Percentiles rank a stretch among this genome's conserved stretches.
Evolutionary conservation across 2,113 vertebrate species (phyloP).

Genomic region (Charadrius vociferus): DNA sequence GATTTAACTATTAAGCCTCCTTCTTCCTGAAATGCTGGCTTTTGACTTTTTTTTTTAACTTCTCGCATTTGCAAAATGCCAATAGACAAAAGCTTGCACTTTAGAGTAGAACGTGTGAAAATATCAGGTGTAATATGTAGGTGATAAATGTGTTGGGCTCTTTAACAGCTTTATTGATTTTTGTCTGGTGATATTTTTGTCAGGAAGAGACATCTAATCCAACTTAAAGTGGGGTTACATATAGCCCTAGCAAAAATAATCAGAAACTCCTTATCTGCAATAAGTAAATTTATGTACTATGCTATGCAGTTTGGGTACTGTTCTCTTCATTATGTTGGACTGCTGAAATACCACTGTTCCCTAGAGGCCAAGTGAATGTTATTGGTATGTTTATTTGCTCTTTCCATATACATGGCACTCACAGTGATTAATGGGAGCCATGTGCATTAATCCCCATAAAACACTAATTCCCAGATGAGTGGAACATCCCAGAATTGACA

Average conservation of each 20-base stretch:
- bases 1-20: neutral
- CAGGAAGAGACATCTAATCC: conserved; percentile 48
- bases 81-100: conserved; percentile 68
- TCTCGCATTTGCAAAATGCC: conserved; percentile 66
- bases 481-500: neutral
- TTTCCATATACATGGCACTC: neutral
- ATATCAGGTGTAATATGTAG: conserved; percentile 59
- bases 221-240: conserved; percentile 14
- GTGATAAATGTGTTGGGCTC: conserved; percentile 52
- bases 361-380: neutral
- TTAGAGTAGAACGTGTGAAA: conserved; percentile 37
- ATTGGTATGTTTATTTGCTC: neutral
- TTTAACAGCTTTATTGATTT: conserved; percentile 64
- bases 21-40: conserved; percentile 7
- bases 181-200: conserved; percentile 68
- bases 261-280: neutral
- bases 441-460: neutral
- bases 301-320: neutral
- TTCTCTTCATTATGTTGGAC: neutral
- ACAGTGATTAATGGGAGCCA: neutral
- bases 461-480: neutral
- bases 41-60: conserved; percentile 1
- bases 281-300: neutral
- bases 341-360: neutral
- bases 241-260: conserved; percentile 27